A percentile compares a stretch with the other conserved stretches of the same genome.
These are phyloP conservation scores for Pissodes strobi DNA, from an alignment of 1,140 invertebrate species.

Conservation along the genomic window DNA sequence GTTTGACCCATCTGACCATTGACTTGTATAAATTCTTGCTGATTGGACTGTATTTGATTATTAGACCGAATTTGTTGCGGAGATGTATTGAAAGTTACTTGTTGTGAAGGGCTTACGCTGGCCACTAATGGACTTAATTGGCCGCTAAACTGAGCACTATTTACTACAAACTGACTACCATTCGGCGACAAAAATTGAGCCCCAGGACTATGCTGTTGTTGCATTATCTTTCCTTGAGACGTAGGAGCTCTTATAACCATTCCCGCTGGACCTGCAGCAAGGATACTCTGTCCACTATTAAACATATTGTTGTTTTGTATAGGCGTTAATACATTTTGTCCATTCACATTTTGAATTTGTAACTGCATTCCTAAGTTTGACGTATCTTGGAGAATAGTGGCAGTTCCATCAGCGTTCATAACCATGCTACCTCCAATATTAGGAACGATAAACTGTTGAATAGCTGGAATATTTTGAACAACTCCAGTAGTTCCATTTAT, in stretches of 20 bases:
- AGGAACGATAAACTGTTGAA: conserved; percentile 82
- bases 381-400: conserved; percentile 74
- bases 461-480: conserved; percentile 77
- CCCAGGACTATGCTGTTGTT: conserved; percentile 69
- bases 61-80: conserved; percentile 62
- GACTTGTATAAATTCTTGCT: conserved; percentile 72
- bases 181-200: conserved; percentile 76
- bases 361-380: conserved; percentile 71
- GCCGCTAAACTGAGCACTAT: conserved; percentile 74
- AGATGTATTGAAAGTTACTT: conserved; percentile 65
- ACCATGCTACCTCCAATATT: conserved; percentile 65
- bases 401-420: conserved; percentile 59
- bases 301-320: conserved; percentile 68
- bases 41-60: conserved; percentile 55
- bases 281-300: conserved; percentile 65
- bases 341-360: conserved; percentile 80
- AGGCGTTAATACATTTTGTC: conserved; percentile 75
- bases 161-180: conserved; percentile 71
- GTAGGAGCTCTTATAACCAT: conserved; percentile 77
- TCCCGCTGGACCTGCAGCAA: conserved; percentile 71
- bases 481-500: conserved; percentile 72
- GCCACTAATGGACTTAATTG: conserved; percentile 78
- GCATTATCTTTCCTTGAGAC: conserved; percentile 73
- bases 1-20: conserved; percentile 72
- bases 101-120: conserved; percentile 72